phyloP scores from a whole-genome alignment of 2,888 invertebrate species.

The Tenthredo amoena region DNA sequence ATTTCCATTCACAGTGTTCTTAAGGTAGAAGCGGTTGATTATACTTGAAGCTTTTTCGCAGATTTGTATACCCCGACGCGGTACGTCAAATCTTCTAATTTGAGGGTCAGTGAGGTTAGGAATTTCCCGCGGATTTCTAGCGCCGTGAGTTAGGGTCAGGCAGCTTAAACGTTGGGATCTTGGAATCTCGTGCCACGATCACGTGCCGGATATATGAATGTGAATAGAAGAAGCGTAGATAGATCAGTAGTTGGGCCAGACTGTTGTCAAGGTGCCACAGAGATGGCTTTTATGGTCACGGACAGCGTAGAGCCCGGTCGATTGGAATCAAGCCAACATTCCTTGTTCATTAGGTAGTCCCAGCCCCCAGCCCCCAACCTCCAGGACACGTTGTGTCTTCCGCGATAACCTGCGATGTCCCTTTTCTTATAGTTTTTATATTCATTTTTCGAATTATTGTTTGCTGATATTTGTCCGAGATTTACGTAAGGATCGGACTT shows the following conservation, averaged over 20 bases:
- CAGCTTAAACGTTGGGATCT: not conserved
- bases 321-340: constrained; percentile 72
- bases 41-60: not conserved
- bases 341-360: constrained; percentile 61
- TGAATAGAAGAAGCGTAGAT: constrained; percentile 40
- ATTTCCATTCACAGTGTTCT: not conserved
- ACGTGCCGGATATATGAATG: constrained; percentile 45
- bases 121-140: constrained; percentile 21
- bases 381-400: constrained; percentile 55
- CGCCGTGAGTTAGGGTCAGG: not conserved
- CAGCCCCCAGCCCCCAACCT: constrained; percentile 55
- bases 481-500: constrained; percentile 11
- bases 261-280: constrained; percentile 72
- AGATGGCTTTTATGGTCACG: constrained; percentile 72
- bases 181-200: constrained; percentile 37
- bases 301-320: constrained; percentile 54
- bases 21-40: not conserved
- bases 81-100: not conserved
- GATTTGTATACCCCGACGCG: not conserved
- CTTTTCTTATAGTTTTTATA: constrained; percentile 1
- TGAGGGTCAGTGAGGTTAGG: not conserved
- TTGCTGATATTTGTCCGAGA: not conserved
- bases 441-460: not conserved
- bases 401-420: constrained; percentile 43
- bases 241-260: constrained; percentile 54